Percentiles rank a stretch among this genome's conserved stretches.
phyloP scores from a whole-genome alignment of 2,113 vertebrate genomes.

The Morphnarchus princeps region DNA sequence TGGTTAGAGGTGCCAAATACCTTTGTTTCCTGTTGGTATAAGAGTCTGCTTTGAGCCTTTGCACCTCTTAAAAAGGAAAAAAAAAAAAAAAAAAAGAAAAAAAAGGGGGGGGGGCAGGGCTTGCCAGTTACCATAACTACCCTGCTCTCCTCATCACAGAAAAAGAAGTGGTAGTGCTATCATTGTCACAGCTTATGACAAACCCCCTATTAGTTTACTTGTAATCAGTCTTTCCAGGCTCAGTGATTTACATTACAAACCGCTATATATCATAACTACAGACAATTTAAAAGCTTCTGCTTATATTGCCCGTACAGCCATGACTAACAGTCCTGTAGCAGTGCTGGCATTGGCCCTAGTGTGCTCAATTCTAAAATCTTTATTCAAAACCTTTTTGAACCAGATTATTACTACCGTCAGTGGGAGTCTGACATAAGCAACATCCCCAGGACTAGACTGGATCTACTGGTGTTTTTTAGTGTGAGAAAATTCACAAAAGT shows the following conservation, averaged over 20 bases:
- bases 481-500: background rate
- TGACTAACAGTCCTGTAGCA: background rate
- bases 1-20: background rate
- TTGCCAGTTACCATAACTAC: background rate
- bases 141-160: background rate
- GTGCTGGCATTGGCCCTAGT: background rate
- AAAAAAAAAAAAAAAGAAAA: background rate
- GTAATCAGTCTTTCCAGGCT: background rate
- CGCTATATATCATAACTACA: fast-evolving
- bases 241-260: background rate
- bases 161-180: background rate
- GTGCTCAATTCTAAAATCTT: background rate
- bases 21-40: background rate
- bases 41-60: background rate
- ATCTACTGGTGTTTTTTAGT: background rate
- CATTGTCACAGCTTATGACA: background rate
- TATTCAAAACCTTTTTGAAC: background rate
- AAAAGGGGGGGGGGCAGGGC: background rate
- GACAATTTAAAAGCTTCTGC: background rate
- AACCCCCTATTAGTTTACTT: background rate
- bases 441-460: background rate
- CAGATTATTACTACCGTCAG: background rate
- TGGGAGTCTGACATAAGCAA: background rate
- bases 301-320: background rate
- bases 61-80: background rate